Base-by-base conservation (phyloP, 2,888 invertebrate species). In the Troides oblongomaculatus region DNA sequence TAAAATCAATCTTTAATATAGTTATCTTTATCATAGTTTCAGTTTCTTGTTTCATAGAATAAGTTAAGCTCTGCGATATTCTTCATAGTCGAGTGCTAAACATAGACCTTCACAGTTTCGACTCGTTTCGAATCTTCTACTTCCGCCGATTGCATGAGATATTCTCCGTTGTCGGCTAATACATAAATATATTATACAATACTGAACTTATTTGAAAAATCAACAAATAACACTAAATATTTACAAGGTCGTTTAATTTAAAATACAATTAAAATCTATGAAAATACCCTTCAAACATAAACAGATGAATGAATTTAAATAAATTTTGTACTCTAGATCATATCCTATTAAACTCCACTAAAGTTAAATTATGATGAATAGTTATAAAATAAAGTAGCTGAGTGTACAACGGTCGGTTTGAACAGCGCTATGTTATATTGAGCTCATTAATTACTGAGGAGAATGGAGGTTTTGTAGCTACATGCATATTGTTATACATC, bases 401-500 rank as follows among this genome's bases (percentile, higher is more conserved):
- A 70, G 66, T 70, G 70, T 70, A 70, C 70, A 63, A 66, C 39
- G 63, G 43, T 64, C 46, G 57, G 64, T 71, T 71, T 64, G 58
- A 71, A 67, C 70, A 64, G 64, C 64, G 53, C 62, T 70, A 63
- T 64, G 64, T 70, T 70, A 66, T 71, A 71, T 71, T 46, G 70
- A 71, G 64, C 70, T 71, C 70, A 71, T 71, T 71, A 71, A 71
- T 71, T 71, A 71, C 64, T 56, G 57, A 71, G 61, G 12, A 64
- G 70, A 67, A 64, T 61, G 58, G 67, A 64, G 70, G 62, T 71
- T 67, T 71, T 62, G 64, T 67, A 68, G 57, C 57, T 58, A 65
- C 46, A 58, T 43, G 62, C 50, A 61, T 56, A 58, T 62, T 50
- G n/a, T 36, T 65, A 69, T 64, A 62, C 36, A 61, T 1, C 43